Evolutionary conservation across 1,140 invertebrate species (phyloP).

Genomic region (Hesperophylax magnus): DNA sequence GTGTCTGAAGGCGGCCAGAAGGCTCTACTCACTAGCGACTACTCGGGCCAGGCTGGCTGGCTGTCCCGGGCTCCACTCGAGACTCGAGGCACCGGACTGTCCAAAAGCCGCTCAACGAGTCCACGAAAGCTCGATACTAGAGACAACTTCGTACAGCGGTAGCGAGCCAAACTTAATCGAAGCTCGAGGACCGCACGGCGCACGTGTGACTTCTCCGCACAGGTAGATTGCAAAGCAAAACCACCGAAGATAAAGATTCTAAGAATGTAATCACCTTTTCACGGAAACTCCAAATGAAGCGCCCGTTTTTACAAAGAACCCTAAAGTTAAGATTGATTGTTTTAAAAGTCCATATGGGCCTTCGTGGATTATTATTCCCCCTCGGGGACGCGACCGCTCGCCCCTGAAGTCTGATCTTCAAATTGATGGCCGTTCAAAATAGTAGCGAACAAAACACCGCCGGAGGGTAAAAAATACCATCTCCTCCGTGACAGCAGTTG

Average conservation of each 20-base stretch:
- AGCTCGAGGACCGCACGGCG: constrained; percentile 1
- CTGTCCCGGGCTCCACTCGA: not conserved
- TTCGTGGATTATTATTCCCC: constrained; percentile 33
- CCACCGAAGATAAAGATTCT: constrained; percentile 16
- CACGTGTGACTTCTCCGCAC: not conserved
- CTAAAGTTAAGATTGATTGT: not conserved
- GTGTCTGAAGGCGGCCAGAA: too few species aligned
- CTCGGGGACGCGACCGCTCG: constrained; percentile 19
- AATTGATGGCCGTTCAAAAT: not conserved
- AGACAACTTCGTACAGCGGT: constrained; percentile 19
- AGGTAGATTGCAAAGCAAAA: not conserved
- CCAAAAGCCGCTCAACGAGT: constrained; percentile 27
- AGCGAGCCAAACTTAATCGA: constrained; percentile 39
- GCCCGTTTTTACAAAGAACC: not conserved
- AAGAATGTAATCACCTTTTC: not conserved
- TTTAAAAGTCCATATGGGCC: constrained; percentile 16
- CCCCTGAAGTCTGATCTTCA: constrained; percentile 1
- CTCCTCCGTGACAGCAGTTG: not conserved
- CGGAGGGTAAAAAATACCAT: not conserved
- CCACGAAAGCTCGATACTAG: constrained; percentile 38
- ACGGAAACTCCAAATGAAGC: not conserved
- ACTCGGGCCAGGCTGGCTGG: not conserved
- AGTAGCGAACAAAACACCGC: not conserved
- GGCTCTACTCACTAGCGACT: not conserved
- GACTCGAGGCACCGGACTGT: constrained; percentile 27